A percentile compares a stretch with the other conserved stretches of the same genome.
These are phyloP conservation scores for Aphis gossypii DNA, from an alignment of 1,140 invertebrate species.

Conservation along the genomic window DNA sequence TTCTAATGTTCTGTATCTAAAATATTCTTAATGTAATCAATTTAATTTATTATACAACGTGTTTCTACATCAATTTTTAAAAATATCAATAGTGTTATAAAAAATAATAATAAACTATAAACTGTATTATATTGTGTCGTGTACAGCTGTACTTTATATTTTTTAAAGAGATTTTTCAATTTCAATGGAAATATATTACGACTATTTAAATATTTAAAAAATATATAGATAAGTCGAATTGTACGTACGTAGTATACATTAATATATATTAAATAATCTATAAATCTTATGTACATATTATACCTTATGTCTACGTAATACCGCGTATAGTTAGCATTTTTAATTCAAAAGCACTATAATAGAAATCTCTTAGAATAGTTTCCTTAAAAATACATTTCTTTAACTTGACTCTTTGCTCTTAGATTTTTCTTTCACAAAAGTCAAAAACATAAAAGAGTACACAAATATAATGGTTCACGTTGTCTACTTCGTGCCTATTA, in stretches of 20 bases:
- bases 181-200: background rate
- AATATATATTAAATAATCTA: background rate
- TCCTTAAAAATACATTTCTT: background rate
- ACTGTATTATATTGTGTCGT: too few relatives aligned
- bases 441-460: background rate
- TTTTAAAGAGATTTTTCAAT: background rate
- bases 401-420: background rate
- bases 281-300: background rate
- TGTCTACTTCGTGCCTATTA: background rate
- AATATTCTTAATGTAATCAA: too few relatives aligned
- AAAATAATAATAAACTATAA: too few relatives aligned
- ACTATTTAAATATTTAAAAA: background rate
- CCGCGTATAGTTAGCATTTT: background rate
- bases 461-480: background rate
- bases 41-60: too few relatives aligned
- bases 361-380: background rate
- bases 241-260: background rate
- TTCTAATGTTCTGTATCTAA: too few relatives aligned
- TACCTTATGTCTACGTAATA: background rate
- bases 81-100: too few relatives aligned
- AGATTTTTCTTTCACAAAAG: background rate
- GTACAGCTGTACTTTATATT: too few relatives aligned
- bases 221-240: background rate
- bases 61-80: too few relatives aligned
- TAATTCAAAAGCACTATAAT: background rate